Percentiles rank a stretch among this genome's conserved stretches.
These are phyloP conservation scores for Brachynemurus nebulosus DNA, from an alignment of 2,888 invertebrate species.

Conservation along the genomic window DNA sequence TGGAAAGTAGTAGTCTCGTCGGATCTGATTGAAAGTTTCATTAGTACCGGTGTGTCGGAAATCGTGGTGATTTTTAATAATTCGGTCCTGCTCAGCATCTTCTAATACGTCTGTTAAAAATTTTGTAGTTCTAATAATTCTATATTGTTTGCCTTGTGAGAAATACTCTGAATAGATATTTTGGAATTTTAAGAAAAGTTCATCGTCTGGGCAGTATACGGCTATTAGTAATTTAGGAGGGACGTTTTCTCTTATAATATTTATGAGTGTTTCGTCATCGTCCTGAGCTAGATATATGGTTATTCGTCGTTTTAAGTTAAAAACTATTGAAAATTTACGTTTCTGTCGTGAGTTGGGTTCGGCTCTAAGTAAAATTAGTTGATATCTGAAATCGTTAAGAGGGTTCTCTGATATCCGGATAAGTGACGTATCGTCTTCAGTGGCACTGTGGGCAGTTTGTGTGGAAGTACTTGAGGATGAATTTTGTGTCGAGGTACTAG, in stretches of 20 bases:
- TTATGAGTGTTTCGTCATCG: too few species aligned
- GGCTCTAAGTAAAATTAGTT: too few species aligned
- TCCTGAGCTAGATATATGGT: too few species aligned
- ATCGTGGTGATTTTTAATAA: constrained; percentile 13
- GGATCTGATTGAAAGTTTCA: constrained; percentile 13
- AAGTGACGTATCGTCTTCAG: neutral
- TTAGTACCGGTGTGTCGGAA: constrained; percentile 16
- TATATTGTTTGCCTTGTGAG: neutral
- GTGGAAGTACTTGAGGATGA: too few species aligned
- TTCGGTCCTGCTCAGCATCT: constrained; percentile 10
- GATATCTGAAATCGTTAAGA: neutral
- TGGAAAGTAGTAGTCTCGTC: constrained; percentile 14
- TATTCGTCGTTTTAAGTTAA: too few species aligned
- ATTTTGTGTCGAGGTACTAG: too few species aligned
- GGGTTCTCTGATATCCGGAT: constrained; percentile 4
- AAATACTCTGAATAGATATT: neutral
- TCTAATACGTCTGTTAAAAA: constrained; percentile 6
- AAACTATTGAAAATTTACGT: too few species aligned
- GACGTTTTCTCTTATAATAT: too few species aligned
- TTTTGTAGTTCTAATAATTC: neutral
- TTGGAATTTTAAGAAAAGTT: neutral
- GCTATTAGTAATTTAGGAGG: too few species aligned
- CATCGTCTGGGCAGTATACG: neutral
- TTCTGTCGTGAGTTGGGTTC: too few species aligned
- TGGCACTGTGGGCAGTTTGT: neutral